These are phyloP conservation scores for Chironomus striatipennis DNA, from an alignment of 1,140 invertebrate genomes.

Conservation along the genomic window DNA sequence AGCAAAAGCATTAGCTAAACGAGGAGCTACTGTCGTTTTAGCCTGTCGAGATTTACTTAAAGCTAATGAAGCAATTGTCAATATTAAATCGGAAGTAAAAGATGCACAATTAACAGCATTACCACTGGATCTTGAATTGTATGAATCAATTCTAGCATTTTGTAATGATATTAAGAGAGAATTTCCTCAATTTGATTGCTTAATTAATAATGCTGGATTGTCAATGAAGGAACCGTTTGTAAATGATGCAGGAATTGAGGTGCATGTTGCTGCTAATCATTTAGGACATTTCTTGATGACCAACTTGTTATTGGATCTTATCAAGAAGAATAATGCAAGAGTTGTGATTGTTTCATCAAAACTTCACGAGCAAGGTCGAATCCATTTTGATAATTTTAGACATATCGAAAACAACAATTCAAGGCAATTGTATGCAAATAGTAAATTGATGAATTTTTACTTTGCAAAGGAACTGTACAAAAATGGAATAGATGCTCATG, in stretches of 20 bases:
- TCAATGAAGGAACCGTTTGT: constrained; percentile 42
- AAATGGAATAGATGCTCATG: constrained; percentile 58
- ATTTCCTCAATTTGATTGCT: constrained; percentile 55
- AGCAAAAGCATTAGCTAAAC: constrained; percentile 52
- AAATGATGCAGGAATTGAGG: constrained; percentile 77
- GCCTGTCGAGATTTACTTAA: constrained; percentile 57
- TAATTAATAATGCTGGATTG: constrained; percentile 72
- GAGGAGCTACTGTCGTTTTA: constrained; percentile 62
- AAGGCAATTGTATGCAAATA: constrained; percentile 66
- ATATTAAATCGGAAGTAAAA: constrained; percentile 48
- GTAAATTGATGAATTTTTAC: constrained; percentile 68
- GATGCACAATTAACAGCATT: constrained; percentile 53
- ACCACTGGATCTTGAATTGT: constrained; percentile 53
- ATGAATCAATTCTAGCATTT: constrained; percentile 54
- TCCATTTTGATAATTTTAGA: constrained; percentile 63
- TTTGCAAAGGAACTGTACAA: constrained; percentile 44
- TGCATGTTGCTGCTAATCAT: constrained; percentile 71
- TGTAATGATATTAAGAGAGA: constrained; percentile 45
- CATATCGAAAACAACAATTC: constrained; percentile 38
- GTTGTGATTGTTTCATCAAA: constrained; percentile 46
- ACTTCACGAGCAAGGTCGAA: constrained; percentile 44
- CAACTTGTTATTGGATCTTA: constrained; percentile 58
- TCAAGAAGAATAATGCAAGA: constrained; percentile 54
- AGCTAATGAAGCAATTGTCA: constrained; percentile 48
- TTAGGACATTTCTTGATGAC: constrained; percentile 80